These are phyloP conservation scores for Loxodonta africana DNA, from an alignment of 2,113 vertebrate genomes.

Conservation along the genomic window DNA sequence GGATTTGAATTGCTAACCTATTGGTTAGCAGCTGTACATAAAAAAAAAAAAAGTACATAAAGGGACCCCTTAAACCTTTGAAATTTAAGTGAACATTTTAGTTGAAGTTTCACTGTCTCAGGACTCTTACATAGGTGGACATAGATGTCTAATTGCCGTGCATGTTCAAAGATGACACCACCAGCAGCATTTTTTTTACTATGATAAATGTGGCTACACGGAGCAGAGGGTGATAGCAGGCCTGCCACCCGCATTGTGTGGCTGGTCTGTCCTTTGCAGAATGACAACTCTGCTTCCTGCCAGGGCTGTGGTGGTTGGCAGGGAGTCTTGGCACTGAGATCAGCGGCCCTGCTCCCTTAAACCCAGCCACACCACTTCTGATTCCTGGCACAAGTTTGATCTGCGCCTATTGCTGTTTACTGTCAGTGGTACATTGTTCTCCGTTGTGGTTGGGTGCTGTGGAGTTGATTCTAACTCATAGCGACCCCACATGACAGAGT, in stretches of 20 bases:
- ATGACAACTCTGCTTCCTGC: slow-evolving; percentile 27
- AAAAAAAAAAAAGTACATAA: not conserved
- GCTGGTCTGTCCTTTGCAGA: not conserved
- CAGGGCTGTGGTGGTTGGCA: not conserved
- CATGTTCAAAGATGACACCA: rapidly evolving
- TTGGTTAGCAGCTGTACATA: not conserved
- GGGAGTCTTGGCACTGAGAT: not conserved
- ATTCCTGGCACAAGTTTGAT: not conserved
- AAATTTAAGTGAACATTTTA: not conserved
- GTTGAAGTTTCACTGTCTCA: not conserved
- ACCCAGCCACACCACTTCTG: not conserved
- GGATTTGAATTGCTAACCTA: too few species aligned
- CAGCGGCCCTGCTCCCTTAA: not conserved
- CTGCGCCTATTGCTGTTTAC: not conserved
- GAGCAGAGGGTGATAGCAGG: not conserved
- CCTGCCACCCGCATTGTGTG: not conserved
- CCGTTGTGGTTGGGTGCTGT: not conserved
- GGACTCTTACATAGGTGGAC: not conserved
- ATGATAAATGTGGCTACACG: not conserved
- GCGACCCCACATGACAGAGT: not conserved
- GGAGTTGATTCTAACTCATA: too few species aligned
- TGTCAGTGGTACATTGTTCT: not conserved
- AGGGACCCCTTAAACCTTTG: not conserved
- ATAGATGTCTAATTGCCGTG: too few species aligned
- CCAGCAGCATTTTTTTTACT: rapidly evolving